Evolutionary conservation across 2,888 invertebrate genomes (phyloP), one percentile per base, ranked within the genome.

Genomic region (Sinhomidia bicolor): DNA sequence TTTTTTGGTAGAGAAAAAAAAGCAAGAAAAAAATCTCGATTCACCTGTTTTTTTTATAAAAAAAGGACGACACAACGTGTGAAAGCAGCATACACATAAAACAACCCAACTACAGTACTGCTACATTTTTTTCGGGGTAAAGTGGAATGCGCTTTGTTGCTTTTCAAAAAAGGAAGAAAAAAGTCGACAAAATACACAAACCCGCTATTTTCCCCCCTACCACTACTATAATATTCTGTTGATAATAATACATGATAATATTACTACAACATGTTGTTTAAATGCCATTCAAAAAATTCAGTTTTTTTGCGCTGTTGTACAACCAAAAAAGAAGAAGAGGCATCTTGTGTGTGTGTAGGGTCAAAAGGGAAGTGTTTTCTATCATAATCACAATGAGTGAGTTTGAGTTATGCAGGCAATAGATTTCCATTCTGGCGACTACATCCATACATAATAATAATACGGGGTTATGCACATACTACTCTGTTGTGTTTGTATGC

Each of bases 321-420:
- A n/a, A n/a, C n/a, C n/a, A n/a, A n/a, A n/a, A n/a, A n/a, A n/a
- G 36, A 36, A 36, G 36, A 7, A 36, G 7, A 47, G n/a, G 47
- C 47, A 47, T 14, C 12, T 47, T 9, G 47, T n/a, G n/a, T n/a
- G n/a, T n/a, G n/a, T n/a, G n/a, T 23, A 36, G 71, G 71, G 44
- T 36, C 23, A 44, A 47, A 44, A 44, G 26, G 71, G 23, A 3
- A 36, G 26, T 44, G 14, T 54, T 51, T 54, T 76, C 29, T 6
- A 51, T 32, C 76, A 76, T 76, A 76, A 54, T 51, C 51, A 76
- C 23, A 51, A 76, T 71, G 41, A 76, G 32, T 44, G 44, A 44
- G 54, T 68, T 68, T 85, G 57, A 84, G 84, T 60, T 84, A 84
- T 65, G 71, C 71, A 74, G 71, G 80, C 80, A 86, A 57, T 51